These are phyloP conservation scores for Chrysolina americana DNA, from an alignment of 2,888 invertebrate species.

Conservation along the genomic window DNA sequence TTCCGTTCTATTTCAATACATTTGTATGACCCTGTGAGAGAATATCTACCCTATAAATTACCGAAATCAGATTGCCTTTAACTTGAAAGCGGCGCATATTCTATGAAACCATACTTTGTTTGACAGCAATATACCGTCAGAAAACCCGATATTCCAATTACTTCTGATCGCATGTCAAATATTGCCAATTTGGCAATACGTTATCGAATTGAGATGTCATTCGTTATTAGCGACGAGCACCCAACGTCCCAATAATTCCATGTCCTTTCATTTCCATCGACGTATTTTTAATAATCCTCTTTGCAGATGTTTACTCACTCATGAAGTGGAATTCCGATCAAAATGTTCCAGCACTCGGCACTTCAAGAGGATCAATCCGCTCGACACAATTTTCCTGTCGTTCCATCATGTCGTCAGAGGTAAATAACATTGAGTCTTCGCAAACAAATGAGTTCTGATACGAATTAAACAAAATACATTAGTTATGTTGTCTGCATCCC, in stretches of 20 bases:
- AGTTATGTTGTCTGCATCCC: conserved; percentile 36
- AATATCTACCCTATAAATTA: no score
- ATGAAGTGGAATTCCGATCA: conserved; percentile 58
- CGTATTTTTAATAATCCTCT: conserved; percentile 1
- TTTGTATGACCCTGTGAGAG: no score
- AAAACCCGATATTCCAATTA: neutral
- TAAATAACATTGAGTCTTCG: conserved; percentile 47
- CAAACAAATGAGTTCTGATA: conserved; percentile 35
- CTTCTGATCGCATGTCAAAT: conserved; percentile 1
- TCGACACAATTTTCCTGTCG: conserved; percentile 60
- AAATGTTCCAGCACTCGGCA: conserved; percentile 41
- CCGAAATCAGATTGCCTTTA: no score
- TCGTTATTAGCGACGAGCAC: neutral
- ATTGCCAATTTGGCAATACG: neutral
- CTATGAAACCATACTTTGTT: no score
- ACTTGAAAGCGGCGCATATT: no score
- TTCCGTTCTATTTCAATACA: no score
- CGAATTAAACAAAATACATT: conserved; percentile 41
- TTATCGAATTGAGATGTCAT: neutral
- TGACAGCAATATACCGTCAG: no score
- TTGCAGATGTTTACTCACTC: conserved; percentile 58
- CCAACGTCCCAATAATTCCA: neutral
- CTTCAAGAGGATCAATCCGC: conserved; percentile 53
- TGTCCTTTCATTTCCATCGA: conserved; percentile 24
- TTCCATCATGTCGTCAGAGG: conserved; percentile 60